These are phyloP conservation scores for Epistrophe grossulariae DNA, from an alignment of 2,888 invertebrate species.

Conservation along the genomic window DNA sequence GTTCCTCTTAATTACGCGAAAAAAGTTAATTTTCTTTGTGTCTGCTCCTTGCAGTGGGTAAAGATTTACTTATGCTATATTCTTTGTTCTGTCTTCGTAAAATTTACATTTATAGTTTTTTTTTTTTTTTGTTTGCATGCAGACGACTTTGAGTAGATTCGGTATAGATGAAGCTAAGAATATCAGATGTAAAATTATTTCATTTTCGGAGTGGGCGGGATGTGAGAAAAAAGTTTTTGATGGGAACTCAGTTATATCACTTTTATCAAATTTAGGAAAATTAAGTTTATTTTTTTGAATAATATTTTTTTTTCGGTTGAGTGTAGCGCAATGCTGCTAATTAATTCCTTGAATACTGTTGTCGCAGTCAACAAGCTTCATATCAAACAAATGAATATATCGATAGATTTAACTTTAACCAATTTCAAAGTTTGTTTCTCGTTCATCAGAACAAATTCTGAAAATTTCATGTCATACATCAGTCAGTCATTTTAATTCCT, in stretches of 20 bases:
- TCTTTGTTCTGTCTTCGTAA: conserved; percentile 67
- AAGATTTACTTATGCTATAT: conserved; percentile 71
- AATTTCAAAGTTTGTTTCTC: too few species aligned
- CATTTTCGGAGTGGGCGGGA: not conserved
- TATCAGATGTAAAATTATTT: not conserved
- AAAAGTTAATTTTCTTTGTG: conserved; percentile 75
- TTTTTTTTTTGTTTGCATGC: conserved; percentile 37
- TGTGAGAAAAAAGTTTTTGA: not conserved
- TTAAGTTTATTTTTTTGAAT: too few species aligned
- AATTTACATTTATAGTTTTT: conserved; percentile 56
- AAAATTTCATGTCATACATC: too few species aligned
- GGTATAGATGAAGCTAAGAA: conserved; percentile 50
- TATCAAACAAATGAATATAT: too few species aligned
- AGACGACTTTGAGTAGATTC: conserved; percentile 34
- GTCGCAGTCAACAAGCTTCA: too few species aligned
- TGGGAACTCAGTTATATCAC: not conserved
- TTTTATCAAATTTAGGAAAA: not conserved
- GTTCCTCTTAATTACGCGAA: conserved; percentile 67
- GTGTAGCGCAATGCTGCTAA: too few species aligned
- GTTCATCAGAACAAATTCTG: too few species aligned
- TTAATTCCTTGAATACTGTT: too few species aligned
- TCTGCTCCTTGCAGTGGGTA: conserved; percentile 60
- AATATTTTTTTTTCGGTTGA: too few species aligned
- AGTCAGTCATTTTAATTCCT: too few species aligned
- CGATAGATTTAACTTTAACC: too few species aligned